These are phyloP conservation scores for Leistus spinibarbis DNA, from an alignment of 2,888 invertebrate species.

Conservation along the genomic window DNA sequence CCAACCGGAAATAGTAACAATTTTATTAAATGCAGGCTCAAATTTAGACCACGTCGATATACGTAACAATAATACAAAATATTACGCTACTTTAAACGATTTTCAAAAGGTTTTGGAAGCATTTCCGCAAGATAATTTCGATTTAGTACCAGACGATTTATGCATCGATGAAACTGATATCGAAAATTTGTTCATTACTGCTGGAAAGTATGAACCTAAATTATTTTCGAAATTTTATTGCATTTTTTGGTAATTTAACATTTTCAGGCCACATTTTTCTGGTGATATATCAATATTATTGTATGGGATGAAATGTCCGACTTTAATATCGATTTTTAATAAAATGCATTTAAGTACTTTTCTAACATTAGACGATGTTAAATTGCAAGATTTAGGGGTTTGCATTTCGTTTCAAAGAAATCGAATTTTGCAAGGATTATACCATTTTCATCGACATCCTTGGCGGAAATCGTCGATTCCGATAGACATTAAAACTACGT, in stretches of 20 bases:
- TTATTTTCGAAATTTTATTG: slow-evolving; percentile 12
- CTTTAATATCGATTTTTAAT: slow-evolving; percentile 58
- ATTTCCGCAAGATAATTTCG: slow-evolving; percentile 55
- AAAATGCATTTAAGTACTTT: slow-evolving; percentile 64
- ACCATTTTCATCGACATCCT: slow-evolving; percentile 64
- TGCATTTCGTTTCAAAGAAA: slow-evolving; percentile 65
- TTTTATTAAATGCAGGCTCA: slow-evolving; percentile 63
- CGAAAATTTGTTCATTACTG: slow-evolving; percentile 43
- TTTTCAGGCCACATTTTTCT: slow-evolving; percentile 59
- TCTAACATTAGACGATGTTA: slow-evolving; percentile 63
- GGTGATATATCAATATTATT: slow-evolving; percentile 64
- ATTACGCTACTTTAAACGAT: slow-evolving; percentile 63
- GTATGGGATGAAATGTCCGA: slow-evolving; percentile 66
- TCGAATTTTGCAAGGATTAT: slow-evolving; percentile 61
- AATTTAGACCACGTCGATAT: slow-evolving; percentile 60
- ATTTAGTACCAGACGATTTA: slow-evolving; percentile 42
- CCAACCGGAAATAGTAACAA: slow-evolving; percentile 60
- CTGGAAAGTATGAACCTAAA: slow-evolving; percentile 43
- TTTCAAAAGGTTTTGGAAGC: slow-evolving; percentile 59
- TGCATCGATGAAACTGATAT: slow-evolving; percentile 41
- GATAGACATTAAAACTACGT: slow-evolving; percentile 51
- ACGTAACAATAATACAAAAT: slow-evolving; percentile 58
- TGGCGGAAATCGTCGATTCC: slow-evolving; percentile 58
- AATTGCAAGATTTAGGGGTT: slow-evolving; percentile 64
- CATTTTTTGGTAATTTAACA: slow-evolving; percentile 5